Conservation (phyloP, 1,140 invertebrate genomes). For the Tribolium madens region DNA sequence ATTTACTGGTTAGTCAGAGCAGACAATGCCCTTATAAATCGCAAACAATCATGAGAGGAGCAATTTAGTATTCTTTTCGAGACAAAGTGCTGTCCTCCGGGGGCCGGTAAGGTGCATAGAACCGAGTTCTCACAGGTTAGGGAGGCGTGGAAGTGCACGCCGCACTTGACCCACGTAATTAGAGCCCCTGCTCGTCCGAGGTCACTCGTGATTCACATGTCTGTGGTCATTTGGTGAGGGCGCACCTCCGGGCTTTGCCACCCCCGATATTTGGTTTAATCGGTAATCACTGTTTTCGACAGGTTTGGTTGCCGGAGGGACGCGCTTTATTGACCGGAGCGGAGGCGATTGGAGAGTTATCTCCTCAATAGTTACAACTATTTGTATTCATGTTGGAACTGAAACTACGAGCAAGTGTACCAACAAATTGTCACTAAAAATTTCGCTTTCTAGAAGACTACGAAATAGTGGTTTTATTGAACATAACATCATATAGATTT, state of each 20-base stretch:
- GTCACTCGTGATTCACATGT: conserved; percentile 53
- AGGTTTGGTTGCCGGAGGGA: background rate
- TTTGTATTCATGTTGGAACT: too few species aligned
- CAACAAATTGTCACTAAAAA: too few species aligned
- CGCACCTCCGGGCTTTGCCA: background rate
- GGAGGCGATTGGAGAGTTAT: too few species aligned
- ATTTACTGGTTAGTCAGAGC: conserved; percentile 23
- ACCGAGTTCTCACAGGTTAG: conserved; percentile 56
- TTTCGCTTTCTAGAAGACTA: too few species aligned
- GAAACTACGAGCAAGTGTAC: too few species aligned
- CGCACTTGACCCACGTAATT: conserved; percentile 58
- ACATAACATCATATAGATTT: too few species aligned
- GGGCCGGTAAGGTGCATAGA: conserved; percentile 55
- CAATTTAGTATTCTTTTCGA: conserved; percentile 39
- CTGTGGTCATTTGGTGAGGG: conserved; percentile 22
- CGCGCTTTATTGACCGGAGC: background rate
- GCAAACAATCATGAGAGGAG: conserved; percentile 41
- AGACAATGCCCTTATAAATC: conserved; percentile 46
- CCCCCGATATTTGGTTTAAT: background rate
- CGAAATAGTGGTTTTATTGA: too few species aligned
- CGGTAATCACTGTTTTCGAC: background rate
- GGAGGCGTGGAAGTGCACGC: conserved; percentile 58
- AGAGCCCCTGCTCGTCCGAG: conserved; percentile 53
- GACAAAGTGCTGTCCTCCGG: conserved; percentile 52
- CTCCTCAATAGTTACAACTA: too few species aligned